Evolutionary conservation across 1,140 invertebrate genomes (phyloP), one percentile per base, ranked within the genome.

Genomic region (Palaemon carinicauda): DNA sequence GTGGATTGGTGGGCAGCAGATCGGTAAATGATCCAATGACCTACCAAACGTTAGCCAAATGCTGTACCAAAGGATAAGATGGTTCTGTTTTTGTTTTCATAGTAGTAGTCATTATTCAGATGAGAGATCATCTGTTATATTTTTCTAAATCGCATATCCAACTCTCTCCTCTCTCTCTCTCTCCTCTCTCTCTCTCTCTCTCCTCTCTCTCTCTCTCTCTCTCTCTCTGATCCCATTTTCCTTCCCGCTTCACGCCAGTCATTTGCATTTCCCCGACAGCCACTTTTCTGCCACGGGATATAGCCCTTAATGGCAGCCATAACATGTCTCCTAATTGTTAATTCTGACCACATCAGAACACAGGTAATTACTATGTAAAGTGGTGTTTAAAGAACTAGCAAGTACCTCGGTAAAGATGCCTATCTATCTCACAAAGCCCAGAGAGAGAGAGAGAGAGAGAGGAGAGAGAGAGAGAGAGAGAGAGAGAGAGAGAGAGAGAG

Each of bases 311-410:
- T 15, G n/a, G 65, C 12, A 41, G 65, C 17, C 53, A 52, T 73
- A 73, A 74, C 74, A 82, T 27, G 29, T 65, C 15, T 29, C 14
- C 17, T 74, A 31, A 52, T 82, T 82, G 80, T 52, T 71, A 24
- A 52, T 53, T 53, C 33, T 24, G 50, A 24, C 80, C 52, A 69
- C 50, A 69, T 21, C n/a, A 53, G 33, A 9, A 19, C 17, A 65
- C 24, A 10, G 65, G 51, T 54, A 77, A 75, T 84, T 84, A 84
- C 73, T 51, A 84, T 77, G 82, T 60, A 69, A 84, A 78, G 73
- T 84, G 82, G 82, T 41, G 27, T 83, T 83, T 75, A 78, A 74
- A 50, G 50, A 60, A 50, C 29, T 77, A 41, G 82, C 29, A 31
- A 41, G 53, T 21, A 65, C 33, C 65, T 50, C 65, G 41, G 73